phyloP scores from a whole-genome alignment of 2,113 vertebrate genomes.

The Tachysurus vachellii region DNA sequence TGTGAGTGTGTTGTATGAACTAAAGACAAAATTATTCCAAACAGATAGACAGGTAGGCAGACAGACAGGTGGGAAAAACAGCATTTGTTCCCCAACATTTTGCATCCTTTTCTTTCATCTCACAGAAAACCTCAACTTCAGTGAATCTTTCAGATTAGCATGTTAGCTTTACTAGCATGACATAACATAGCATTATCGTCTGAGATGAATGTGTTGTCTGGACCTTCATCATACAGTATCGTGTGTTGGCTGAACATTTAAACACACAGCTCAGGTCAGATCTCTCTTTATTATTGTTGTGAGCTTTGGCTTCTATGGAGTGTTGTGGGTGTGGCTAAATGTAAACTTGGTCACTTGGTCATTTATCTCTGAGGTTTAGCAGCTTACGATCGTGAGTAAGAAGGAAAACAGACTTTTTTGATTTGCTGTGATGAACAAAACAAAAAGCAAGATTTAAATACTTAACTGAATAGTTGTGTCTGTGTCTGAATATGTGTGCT shows the following conservation, averaged over 20 bases:
- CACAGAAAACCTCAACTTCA: not conserved
- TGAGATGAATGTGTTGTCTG: not conserved
- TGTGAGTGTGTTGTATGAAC: not conserved
- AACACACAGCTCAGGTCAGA: not conserved
- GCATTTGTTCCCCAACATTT: not conserved
- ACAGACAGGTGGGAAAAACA: not conserved
- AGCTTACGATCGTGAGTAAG: not conserved
- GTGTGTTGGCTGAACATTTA: not conserved
- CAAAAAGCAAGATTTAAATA: not conserved
- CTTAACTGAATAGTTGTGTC: not conserved
- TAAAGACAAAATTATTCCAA: not conserved
- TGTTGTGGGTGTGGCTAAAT: not conserved
- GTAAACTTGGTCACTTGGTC: not conserved
- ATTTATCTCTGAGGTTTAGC: too few species aligned
- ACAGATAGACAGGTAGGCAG: not conserved
- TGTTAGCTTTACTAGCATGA: not conserved
- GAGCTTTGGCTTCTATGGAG: not conserved
- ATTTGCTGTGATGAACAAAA: not conserved
- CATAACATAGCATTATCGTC: not conserved
- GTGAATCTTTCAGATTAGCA: not conserved
- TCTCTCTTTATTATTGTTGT: not conserved
- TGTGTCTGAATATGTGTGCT: too few species aligned
- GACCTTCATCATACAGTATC: too few species aligned
- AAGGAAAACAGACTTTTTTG: not conserved
- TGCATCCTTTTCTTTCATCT: not conserved